Evolutionary conservation across 2,888 invertebrate genomes (phyloP).

Genomic region (Sarcophaga variegata): DNA sequence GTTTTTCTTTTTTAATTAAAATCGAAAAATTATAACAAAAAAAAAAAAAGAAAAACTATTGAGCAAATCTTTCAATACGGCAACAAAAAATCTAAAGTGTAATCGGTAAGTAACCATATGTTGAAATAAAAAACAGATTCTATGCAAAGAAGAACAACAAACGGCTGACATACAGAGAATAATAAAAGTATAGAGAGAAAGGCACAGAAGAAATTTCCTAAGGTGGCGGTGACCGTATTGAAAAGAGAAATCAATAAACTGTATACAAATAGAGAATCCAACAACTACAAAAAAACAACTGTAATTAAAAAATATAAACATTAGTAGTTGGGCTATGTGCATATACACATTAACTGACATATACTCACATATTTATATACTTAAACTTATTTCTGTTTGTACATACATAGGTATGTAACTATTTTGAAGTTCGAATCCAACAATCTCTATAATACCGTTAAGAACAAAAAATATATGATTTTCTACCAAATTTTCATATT

Average conservation of each 20-base stretch:
- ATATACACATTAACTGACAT: background rate
- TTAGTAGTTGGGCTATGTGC: background rate
- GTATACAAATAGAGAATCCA: slow-evolving; percentile 37
- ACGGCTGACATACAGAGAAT: background rate
- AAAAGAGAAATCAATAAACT: slow-evolving; percentile 53
- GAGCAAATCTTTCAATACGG: slow-evolving; percentile 29
- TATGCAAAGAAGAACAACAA: slow-evolving; percentile 6
- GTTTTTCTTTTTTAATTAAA: slow-evolving; percentile 53
- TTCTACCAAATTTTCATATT: too few relatives aligned
- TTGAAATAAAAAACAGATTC: slow-evolving; percentile 36
- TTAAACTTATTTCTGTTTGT: too few relatives aligned
- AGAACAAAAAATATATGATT: too few relatives aligned
- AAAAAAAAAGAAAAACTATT: slow-evolving; percentile 2
- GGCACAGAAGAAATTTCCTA: background rate
- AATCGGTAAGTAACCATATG: slow-evolving; percentile 50
- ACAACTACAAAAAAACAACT: slow-evolving; percentile 32
- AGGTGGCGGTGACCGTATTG: slow-evolving; percentile 6
- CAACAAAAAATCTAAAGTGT: slow-evolving; percentile 38
- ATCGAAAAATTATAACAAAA: slow-evolving; percentile 16
- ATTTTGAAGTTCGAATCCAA: too few relatives aligned
- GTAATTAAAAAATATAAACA: slow-evolving; percentile 66
- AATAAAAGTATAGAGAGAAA: background rate
- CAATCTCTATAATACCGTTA: too few relatives aligned
- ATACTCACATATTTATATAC: slow-evolving; percentile 6
- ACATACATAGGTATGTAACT: too few relatives aligned